Percentiles rank a stretch among this genome's conserved stretches.
phyloP scores from a whole-genome alignment of 2,888 invertebrate genomes.

The Salticus scenicus region DNA sequence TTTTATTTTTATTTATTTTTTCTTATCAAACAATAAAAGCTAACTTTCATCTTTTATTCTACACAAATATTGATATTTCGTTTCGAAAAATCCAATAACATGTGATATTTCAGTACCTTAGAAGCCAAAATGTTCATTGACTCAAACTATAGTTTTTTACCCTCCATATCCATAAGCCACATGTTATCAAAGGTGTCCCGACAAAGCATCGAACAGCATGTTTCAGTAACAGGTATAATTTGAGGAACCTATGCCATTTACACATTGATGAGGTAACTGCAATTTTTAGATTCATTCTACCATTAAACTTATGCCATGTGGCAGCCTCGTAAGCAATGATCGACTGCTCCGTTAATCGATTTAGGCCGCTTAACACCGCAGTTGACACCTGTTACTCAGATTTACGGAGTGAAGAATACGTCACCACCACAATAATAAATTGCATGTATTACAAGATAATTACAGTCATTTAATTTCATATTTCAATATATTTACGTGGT shows the following conservation, averaged over 20 bases:
- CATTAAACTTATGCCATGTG: slow-evolving; percentile 26
- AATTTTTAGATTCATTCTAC: slow-evolving; percentile 32
- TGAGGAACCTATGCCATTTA: slow-evolving; percentile 24
- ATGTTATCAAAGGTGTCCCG: not conserved
- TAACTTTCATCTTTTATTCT: too few relatives aligned
- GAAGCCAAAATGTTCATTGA: too few relatives aligned
- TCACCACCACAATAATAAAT: too few relatives aligned
- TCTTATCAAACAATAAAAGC: too few relatives aligned
- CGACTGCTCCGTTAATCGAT: not conserved
- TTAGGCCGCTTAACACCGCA: not conserved
- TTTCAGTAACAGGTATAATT: slow-evolving; percentile 56
- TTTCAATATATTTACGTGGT: too few relatives aligned
- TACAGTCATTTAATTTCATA: too few relatives aligned
- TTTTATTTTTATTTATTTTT: too few relatives aligned
- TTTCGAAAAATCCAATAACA: too few relatives aligned
- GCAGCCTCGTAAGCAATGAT: slow-evolving; percentile 26
- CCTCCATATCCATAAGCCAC: slow-evolving; percentile 2
- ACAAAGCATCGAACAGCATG: not conserved
- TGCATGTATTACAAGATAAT: too few relatives aligned
- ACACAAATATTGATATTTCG: too few relatives aligned
- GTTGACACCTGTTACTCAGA: slow-evolving; percentile 34
- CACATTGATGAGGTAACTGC: slow-evolving; percentile 25
- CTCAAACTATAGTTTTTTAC: too few relatives aligned
- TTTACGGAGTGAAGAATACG: not conserved
- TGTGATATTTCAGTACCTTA: too few relatives aligned